Percentiles rank a stretch among this genome's conserved stretches.
Evolutionary conservation across 1,140 invertebrate species (phyloP).

Genomic region (Metopolophium dirhodum): DNA sequence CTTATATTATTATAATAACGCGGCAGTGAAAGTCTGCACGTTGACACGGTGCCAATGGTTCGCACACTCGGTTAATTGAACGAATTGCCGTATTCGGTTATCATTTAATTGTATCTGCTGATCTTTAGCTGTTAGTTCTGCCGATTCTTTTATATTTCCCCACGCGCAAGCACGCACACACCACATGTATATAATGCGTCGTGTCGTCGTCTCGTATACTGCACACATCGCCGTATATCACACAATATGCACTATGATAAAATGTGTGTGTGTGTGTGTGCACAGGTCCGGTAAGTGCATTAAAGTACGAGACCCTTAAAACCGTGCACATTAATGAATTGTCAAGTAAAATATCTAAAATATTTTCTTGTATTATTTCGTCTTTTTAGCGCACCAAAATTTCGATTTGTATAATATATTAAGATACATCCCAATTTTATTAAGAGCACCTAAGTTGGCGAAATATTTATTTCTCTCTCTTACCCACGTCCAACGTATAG

Average conservation of each 20-base stretch:
- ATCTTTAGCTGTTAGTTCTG: background rate
- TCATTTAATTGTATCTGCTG: slow-evolving; percentile 38
- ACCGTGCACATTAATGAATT: too few species aligned
- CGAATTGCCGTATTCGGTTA: slow-evolving; percentile 42
- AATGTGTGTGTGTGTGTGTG: too few species aligned
- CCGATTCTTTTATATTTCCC: background rate
- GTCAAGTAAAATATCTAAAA: too few species aligned
- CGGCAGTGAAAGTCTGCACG: slow-evolving; percentile 15
- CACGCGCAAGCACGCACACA: background rate
- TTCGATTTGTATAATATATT: too few species aligned
- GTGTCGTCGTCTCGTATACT: background rate
- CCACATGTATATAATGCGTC: background rate
- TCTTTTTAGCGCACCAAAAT: too few species aligned
- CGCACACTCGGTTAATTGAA: slow-evolving; percentile 26
- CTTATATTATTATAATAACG: background rate
- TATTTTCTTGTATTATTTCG: too few species aligned
- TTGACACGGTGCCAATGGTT: slow-evolving; percentile 24
- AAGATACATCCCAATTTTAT: too few species aligned
- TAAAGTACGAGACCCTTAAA: too few species aligned
- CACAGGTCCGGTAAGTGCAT: too few species aligned
- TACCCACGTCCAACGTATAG: background rate
- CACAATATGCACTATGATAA: too few species aligned
- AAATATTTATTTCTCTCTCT: background rate
- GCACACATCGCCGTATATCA: too few species aligned
- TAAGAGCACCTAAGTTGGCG: too few species aligned